phyloP scores from a whole-genome alignment of 2,797 vertebrate species.

The Hyperoplus lanceolatus region DNA sequence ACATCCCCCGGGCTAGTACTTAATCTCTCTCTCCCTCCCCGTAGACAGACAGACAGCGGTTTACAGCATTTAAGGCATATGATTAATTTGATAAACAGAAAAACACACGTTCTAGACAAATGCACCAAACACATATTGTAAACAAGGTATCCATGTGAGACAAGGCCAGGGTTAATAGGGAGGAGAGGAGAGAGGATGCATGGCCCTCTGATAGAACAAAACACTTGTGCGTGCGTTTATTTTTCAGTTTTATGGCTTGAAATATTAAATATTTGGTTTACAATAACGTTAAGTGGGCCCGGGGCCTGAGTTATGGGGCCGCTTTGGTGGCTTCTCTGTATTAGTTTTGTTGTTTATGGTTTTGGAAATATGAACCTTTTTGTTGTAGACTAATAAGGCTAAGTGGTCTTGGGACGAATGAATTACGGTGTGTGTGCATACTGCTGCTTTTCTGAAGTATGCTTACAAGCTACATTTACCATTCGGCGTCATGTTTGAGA shows the following conservation, averaged over 20 bases:
- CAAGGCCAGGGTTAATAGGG: not conserved
- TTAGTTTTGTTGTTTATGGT: constrained; percentile 80
- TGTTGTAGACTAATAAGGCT: constrained; percentile 80
- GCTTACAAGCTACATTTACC: constrained; percentile 40
- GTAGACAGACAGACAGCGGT: constrained; percentile 39
- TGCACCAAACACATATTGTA: constrained; percentile 8
- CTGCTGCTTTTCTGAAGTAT: constrained; percentile 49
- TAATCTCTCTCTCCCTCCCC: constrained; percentile 27
- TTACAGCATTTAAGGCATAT: constrained; percentile 40
- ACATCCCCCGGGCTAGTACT: constrained; percentile 1
- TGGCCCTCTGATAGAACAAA: constrained; percentile 31
- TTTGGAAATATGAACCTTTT: constrained; percentile 79
- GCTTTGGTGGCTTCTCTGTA: constrained; percentile 54
- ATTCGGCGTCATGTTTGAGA: constrained; percentile 54
- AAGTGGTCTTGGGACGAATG: constrained; percentile 77
- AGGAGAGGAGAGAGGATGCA: constrained; percentile 10
- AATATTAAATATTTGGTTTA: constrained; percentile 84
- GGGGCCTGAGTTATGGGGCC: constrained; percentile 73
- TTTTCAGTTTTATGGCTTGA: constrained; percentile 69
- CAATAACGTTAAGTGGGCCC: constrained; percentile 80
- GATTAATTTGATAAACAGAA: constrained; percentile 45
- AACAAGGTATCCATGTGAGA: constrained; percentile 7
- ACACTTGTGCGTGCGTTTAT: constrained; percentile 54
- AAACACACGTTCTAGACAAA: constrained; percentile 15
- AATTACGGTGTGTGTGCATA: constrained; percentile 67